A percentile compares a stretch with the other conserved stretches of the same genome.
These are phyloP conservation scores for Coregonus ussuriensis DNA, from an alignment of 2,797 vertebrate species.

Conservation along the genomic window DNA sequence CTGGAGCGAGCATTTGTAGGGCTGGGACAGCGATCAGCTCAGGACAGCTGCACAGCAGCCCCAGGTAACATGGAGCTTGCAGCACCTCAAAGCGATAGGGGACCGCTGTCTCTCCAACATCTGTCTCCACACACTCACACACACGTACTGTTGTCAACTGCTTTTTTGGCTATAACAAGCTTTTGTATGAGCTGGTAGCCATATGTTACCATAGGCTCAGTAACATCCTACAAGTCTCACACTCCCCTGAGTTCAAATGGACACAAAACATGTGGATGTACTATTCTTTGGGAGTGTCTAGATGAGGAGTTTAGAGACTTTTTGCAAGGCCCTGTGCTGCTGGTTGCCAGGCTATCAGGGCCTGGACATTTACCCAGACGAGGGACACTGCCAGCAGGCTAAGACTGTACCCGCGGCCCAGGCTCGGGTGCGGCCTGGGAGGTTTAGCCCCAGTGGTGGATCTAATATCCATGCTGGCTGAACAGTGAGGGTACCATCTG, in stretches of 20 bases:
- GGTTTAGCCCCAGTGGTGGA: conserved; percentile 55
- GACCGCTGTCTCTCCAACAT: conserved; percentile 65
- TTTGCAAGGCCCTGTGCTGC: conserved; percentile 51
- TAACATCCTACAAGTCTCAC: conserved; percentile 58
- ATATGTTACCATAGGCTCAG: conserved; percentile 57
- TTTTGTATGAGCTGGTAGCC: conserved; percentile 59
- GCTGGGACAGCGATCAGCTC: conserved; percentile 63
- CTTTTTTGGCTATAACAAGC: conserved; percentile 58
- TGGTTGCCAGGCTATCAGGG: conserved; percentile 59
- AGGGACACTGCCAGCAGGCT: conserved; percentile 61
- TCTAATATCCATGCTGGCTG: conserved; percentile 60
- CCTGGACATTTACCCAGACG: conserved; percentile 62
- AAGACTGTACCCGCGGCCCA: conserved; percentile 55
- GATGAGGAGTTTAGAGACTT: not conserved
- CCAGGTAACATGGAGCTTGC: conserved; percentile 74
- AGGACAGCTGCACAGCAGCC: conserved; percentile 78
- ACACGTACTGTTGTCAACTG: conserved; percentile 36
- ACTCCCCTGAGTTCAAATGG: not conserved
- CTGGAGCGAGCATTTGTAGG: conserved; percentile 51
- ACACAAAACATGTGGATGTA: conserved; percentile 53
- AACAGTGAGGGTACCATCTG: conserved; percentile 72
- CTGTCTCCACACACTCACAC: conserved; percentile 45
- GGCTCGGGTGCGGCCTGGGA: conserved; percentile 63
- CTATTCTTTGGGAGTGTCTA: conserved; percentile 46
- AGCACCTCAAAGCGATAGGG: conserved; percentile 60